Conservation (phyloP, 2,113 vertebrate genomes). For the Semnopithecus entellus region DNA sequence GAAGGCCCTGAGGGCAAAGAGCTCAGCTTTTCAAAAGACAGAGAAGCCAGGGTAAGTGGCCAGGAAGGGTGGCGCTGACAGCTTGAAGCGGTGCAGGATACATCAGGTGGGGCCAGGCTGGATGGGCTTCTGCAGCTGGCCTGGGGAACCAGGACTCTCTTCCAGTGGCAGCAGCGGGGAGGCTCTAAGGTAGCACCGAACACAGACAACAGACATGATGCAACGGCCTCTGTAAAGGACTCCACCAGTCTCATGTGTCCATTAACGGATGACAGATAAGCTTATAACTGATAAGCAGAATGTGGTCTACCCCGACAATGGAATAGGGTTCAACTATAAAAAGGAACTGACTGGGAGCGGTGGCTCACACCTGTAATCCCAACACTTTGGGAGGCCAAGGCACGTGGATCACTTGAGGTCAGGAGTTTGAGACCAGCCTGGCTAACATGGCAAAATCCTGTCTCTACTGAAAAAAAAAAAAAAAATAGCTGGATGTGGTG, state of each 20-base stretch:
- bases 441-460: too few relatives aligned
- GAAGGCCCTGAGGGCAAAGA: neutral
- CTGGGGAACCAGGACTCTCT: too few relatives aligned
- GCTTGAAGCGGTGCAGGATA: too few relatives aligned
- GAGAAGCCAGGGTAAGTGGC: neutral
- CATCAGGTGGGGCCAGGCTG: neutral
- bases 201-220: neutral
- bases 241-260: neutral
- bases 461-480: too few relatives aligned
- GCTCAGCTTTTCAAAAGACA: neutral
- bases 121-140: neutral
- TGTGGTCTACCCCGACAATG: accelerated
- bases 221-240: neutral
- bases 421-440: too few relatives aligned
- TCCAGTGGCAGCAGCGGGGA: too few relatives aligned
- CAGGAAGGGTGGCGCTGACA: accelerated
- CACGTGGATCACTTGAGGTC: too few relatives aligned
- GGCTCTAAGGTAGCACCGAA: accelerated
- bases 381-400: too few relatives aligned
- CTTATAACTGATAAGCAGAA: neutral
- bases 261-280: too few relatives aligned
- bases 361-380: too few relatives aligned
- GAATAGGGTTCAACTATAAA: neutral
- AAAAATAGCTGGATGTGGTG: too few relatives aligned
- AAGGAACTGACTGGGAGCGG: neutral